A percentile compares a stretch with the other conserved stretches of the same genome.
Evolutionary conservation across 2,888 invertebrate species (phyloP).

Genomic region (Cephus sareptanus): DNA sequence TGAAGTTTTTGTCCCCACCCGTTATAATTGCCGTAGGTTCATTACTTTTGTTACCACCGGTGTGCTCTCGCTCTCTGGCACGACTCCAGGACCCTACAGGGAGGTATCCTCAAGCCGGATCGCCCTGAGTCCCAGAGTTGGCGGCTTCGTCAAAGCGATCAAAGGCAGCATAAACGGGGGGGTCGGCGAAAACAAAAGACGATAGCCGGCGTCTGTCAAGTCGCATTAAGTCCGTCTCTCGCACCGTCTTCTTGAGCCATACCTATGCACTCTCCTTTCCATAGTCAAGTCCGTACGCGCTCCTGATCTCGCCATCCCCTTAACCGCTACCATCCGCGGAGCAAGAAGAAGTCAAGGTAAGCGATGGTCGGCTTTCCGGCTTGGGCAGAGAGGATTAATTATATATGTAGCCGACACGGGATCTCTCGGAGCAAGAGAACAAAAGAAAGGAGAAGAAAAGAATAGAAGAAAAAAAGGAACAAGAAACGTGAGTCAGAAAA

Average conservation of each 20-base stretch:
- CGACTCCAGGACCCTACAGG: neutral
- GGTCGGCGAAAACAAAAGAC: conserved; percentile 7
- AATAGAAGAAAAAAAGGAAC: conserved; percentile 22
- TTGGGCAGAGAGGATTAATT: conserved; percentile 3
- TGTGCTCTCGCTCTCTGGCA: conserved; percentile 24
- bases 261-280: neutral
- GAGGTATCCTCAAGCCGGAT: neutral
- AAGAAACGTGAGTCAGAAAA: conserved; percentile 7
- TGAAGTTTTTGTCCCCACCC: conserved; percentile 41
- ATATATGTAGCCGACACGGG: neutral
- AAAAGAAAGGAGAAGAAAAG: conserved; percentile 9
- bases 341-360: neutral
- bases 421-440: neutral
- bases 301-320: neutral
- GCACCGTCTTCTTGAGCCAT: neutral
- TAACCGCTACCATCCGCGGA: neutral
- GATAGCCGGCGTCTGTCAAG: conserved; percentile 7
- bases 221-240: conserved; percentile 9
- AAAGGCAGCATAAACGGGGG: conserved; percentile 5
- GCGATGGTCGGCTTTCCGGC: neutral
- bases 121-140: conserved; percentile 11
- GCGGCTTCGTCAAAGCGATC: conserved; percentile 45
- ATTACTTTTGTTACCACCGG: conserved; percentile 41
- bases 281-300: neutral
- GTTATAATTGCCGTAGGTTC: conserved; percentile 50